These are phyloP conservation scores for Microctenopoma steveboyesi DNA, from an alignment of 2,797 vertebrate species.

Conservation along the genomic window DNA sequence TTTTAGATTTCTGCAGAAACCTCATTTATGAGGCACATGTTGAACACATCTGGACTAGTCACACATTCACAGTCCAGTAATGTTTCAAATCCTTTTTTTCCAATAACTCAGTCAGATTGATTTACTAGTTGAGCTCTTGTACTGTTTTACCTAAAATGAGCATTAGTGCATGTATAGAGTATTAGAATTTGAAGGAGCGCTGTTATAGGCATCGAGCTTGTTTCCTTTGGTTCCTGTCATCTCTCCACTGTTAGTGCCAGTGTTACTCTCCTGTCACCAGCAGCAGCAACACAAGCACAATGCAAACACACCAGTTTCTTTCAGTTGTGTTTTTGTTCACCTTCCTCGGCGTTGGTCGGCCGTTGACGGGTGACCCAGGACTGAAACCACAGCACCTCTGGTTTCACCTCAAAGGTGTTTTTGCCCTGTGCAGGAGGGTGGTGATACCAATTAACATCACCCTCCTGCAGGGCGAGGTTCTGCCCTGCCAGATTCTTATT, in stretches of 20 bases:
- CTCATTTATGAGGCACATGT: too few species aligned
- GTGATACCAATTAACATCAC: constrained; percentile 31
- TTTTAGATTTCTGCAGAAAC: too few species aligned
- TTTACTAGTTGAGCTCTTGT: too few species aligned
- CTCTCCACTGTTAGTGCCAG: not conserved
- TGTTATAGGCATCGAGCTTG: too few species aligned
- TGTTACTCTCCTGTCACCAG: not conserved
- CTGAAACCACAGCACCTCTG: not conserved
- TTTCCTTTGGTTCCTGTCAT: not conserved
- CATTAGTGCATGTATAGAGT: too few species aligned
- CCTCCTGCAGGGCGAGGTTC: constrained; percentile 14
- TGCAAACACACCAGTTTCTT: not conserved
- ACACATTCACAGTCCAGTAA: too few species aligned
- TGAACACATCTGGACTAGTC: too few species aligned
- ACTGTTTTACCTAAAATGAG: too few species aligned
- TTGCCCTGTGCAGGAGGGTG: not conserved
- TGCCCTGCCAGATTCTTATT: constrained; percentile 27
- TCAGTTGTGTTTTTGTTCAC: not conserved
- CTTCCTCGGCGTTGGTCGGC: not conserved
- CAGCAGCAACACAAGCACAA: not conserved
- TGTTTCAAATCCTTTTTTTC: too few species aligned
- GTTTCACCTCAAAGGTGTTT: constrained; percentile 12
- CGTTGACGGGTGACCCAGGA: not conserved
- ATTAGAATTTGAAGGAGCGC: too few species aligned
- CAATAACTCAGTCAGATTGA: too few species aligned